phyloP scores from a whole-genome alignment of 2,113 vertebrate species.

The Eudyptes chrysolophus region DNA sequence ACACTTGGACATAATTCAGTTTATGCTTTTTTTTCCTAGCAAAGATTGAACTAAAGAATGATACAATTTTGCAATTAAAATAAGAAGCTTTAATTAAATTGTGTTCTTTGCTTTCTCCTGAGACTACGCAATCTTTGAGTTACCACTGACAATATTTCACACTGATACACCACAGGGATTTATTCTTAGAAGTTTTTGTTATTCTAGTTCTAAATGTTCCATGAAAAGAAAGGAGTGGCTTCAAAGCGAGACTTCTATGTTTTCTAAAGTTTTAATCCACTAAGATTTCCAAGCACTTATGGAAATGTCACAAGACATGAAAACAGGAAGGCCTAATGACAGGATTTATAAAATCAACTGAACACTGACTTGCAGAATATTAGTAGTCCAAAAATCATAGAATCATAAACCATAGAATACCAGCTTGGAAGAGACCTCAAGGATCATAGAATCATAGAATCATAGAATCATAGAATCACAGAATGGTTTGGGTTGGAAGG shows the following conservation, averaged over 20 bases:
- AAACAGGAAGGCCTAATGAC: background rate
- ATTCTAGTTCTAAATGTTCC: background rate
- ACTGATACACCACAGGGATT: background rate
- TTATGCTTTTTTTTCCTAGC: background rate
- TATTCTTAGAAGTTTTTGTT: background rate
- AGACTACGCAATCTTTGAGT: background rate
- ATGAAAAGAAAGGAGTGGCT: background rate
- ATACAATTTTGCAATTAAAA: constrained; percentile 26
- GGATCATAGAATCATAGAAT: too few species aligned
- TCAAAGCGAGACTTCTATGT: background rate
- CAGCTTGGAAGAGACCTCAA: too few species aligned
- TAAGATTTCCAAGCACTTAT: background rate
- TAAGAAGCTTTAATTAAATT: constrained; percentile 13
- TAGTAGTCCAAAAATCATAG: background rate
- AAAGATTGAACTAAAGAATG: background rate
- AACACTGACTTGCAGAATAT: background rate
- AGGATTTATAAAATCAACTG: background rate
- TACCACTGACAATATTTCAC: background rate
- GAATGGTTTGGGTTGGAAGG: too few species aligned
- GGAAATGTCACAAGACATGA: background rate
- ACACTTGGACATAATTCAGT: background rate
- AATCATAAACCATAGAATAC: too few species aligned
- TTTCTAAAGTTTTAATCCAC: background rate
- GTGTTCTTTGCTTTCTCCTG: background rate
- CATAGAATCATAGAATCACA: too few species aligned